A percentile compares a stretch with the other conserved stretches of the same genome.
Evolutionary conservation across 2,797 vertebrate species (phyloP).

Genomic region (Manis javanica): DNA sequence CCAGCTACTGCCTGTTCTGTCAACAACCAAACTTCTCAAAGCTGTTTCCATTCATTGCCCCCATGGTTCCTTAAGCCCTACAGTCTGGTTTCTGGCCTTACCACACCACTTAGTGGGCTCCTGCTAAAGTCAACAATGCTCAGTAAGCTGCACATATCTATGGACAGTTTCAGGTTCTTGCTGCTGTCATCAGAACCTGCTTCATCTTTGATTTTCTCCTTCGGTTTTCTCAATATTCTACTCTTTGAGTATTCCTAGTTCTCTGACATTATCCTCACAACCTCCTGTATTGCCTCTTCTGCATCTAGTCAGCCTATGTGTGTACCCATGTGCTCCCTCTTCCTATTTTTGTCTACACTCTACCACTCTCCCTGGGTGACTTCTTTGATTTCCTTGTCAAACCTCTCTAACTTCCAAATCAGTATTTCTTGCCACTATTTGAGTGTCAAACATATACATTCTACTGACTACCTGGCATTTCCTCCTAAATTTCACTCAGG

Average conservation of each 20-base stretch:
- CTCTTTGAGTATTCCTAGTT: neutral
- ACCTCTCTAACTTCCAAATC: neutral
- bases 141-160: neutral
- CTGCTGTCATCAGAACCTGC: neutral
- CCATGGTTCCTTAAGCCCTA: neutral
- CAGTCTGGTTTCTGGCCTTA: neutral
- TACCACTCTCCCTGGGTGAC: neutral
- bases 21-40: neutral
- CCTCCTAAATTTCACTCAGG: conserved; percentile 20
- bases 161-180: neutral
- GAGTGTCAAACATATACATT: neutral
- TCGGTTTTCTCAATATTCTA: neutral
- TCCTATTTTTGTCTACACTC: neutral
- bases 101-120: neutral
- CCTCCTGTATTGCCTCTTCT: neutral
- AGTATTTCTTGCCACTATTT: neutral
- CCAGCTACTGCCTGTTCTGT: neutral
- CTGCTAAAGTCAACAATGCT: neutral
- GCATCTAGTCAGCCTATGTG: neutral
- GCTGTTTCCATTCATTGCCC: neutral
- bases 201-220: conserved; percentile 36
- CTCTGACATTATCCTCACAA: neutral
- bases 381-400: conserved; percentile 16
- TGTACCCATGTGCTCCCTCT: neutral
- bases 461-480: conserved; percentile 4